Evolutionary conservation across 2,113 vertebrate species (phyloP), one percentile per base, ranked within the genome.

Genomic region (Clinocottus analis): DNA sequence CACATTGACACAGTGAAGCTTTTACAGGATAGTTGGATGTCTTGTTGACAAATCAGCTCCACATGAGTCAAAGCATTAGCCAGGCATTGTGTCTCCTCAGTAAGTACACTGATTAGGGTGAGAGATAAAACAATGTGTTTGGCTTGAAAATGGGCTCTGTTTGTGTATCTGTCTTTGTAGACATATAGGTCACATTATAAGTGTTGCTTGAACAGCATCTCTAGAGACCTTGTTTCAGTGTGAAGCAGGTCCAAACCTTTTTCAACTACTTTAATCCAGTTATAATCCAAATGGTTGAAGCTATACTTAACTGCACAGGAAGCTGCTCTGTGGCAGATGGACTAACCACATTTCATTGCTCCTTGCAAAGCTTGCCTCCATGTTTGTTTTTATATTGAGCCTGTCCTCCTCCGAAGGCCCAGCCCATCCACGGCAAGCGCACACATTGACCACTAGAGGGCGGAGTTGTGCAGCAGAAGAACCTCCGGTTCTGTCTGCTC

Each of bases 401-500:
- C 43, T 21, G 43, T 35, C 63, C 65, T 37, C 27, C 63, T 21
- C 49, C 41, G 10, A 78, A 73, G 45, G 2, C 71, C 59, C 55
- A 66, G 37, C 55, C 56, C 65, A 2, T 10, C 64, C 45, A 7
- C 33, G 29, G 23, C 3, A 53, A n/a, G 5, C 79, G 66, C 67
- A 60, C 74, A 75, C 39, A 33, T 37, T 60, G 71, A 65, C 90
- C 91, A 87, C 82, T 63, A 85, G 89, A 81, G 83, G 91, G 89
- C 37, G 63, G 7, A 16, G 13, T 74, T 86, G 87, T 74, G 64
- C 81, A 83, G 62, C 0, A 13, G 43, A 84, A 85, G 63, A 82
- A 69, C 45, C 78, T 62, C 19, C 13, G 49, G 43, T 73, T 45
- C 51, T 43, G 43, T 29, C 83, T 29, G n/a, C 74, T 76, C 61